Percentiles rank a stretch among this genome's conserved stretches.
These are phyloP conservation scores for Anadara kagoshimensis DNA, from an alignment of 1,140 invertebrate genomes.

Conservation along the genomic window DNA sequence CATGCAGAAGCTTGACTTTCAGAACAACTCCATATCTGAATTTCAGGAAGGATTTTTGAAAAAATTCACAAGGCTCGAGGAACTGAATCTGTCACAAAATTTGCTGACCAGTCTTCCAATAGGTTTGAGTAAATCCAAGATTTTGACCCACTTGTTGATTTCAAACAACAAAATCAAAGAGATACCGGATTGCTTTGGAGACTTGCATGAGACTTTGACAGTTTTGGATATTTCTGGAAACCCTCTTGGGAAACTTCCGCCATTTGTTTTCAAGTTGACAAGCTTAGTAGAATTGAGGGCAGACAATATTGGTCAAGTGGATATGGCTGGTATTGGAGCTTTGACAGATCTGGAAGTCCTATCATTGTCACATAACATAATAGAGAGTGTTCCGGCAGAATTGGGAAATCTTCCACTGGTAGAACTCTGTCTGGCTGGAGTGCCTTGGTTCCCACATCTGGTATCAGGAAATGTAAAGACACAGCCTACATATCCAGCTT, in stretches of 20 bases:
- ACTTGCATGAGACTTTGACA: conserved; percentile 28
- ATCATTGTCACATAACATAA: conserved; percentile 41
- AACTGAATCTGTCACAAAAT: conserved; percentile 45
- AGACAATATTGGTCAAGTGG: conserved; percentile 55
- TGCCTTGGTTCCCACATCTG: conserved; percentile 44
- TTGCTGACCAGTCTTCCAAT: conserved; percentile 23
- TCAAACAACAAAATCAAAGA: conserved; percentile 35
- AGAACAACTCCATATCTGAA: conserved; percentile 40
- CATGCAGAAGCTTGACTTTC: conserved; percentile 50
- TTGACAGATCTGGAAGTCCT: conserved; percentile 45
- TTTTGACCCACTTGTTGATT: conserved; percentile 37
- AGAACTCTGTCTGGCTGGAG: conserved; percentile 49
- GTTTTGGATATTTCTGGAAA: conserved; percentile 54
- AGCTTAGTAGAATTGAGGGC: conserved; percentile 50
- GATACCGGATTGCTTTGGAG: conserved; percentile 35
- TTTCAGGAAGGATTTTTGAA: conserved; percentile 43
- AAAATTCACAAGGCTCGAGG: conserved; percentile 34
- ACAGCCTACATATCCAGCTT: conserved; percentile 34
- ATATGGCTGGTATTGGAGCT: conserved; percentile 37
- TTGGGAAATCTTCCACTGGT: conserved; percentile 20
- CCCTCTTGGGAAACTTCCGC: conserved; percentile 53
- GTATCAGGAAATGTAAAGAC: conserved; percentile 11
- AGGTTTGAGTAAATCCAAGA: conserved; percentile 17
- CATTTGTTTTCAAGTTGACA: conserved; percentile 29
- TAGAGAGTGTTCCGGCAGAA: conserved; percentile 31